Evolutionary conservation across 2,888 invertebrate species (phyloP), one percentile per base, ranked within the genome.

Genomic region (Stratiomys singularior): DNA sequence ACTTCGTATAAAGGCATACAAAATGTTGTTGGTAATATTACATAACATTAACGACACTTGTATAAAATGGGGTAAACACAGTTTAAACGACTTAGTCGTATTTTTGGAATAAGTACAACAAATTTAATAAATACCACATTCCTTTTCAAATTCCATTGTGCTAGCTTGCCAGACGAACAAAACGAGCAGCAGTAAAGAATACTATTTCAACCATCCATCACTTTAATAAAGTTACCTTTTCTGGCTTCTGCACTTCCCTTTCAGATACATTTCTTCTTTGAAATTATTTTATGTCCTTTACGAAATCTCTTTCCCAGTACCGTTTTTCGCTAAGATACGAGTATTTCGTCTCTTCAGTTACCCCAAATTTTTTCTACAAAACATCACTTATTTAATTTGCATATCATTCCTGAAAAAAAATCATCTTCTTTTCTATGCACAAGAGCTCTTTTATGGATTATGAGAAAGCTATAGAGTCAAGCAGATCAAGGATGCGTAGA

Each of bases 361-460:
- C 25, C 60, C 60, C 4, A 60, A 25, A 60, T 9, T 11, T 23
- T 4, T 25, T 60, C 60, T 21, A 67, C 44, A 67, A 67, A 67
- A 67, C 37, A 67, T 67, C 46, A 46, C 67, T 67, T 67, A 67
- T 67, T 67, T 44, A 67, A 67, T 67, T 67, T 67, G 67, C 67
- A 67, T 67, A 67, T 67, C 67, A 67, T 67, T 67, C 37, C 15
- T 21, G 44, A 67, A 13, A 46, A 67, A 27, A 67, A 67, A 15
- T 37, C 46, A 44, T 46, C 28, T 67, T 13, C 46, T 46, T 18
- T 67, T 21, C 67, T 2, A 67, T 67, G 21, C 46, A 18, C 18
- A 37, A 15, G 67, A 44, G 67, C 67, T 67, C 67, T 44, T 67
- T 67, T 67, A 67, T 67, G 67, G 67, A 67, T 67, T 67, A 67